Evolutionary conservation across 2,888 invertebrate genomes (phyloP).

Genomic region (Lissonota sp.): DNA sequence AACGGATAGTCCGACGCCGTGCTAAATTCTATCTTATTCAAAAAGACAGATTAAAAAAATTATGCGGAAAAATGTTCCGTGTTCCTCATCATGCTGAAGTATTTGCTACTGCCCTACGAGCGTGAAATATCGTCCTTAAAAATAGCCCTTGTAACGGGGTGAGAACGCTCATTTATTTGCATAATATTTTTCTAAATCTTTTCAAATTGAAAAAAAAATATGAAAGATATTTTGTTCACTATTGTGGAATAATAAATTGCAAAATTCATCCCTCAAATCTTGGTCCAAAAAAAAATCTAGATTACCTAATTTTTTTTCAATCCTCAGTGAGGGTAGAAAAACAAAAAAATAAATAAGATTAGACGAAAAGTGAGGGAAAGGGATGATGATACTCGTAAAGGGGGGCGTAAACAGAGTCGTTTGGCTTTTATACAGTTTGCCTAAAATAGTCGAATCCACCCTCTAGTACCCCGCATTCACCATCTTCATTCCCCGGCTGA

Average conservation of each 20-base stretch:
- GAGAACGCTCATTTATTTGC: not conserved
- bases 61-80: not conserved
- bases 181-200: not conserved
- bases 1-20: no score
- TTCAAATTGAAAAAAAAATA: no score
- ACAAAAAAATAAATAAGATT: slow-evolving; percentile 18
- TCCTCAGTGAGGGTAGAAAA: not conserved
- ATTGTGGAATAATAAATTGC: no score
- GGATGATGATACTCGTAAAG: not conserved
- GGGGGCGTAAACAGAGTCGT: slow-evolving; percentile 55
- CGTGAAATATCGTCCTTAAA: no score
- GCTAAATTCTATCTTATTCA: no score
- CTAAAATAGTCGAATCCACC: slow-evolving; percentile 40
- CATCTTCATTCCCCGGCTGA: slow-evolving; percentile 17
- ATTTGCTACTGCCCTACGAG: no score
- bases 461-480: slow-evolving; percentile 11
- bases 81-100: no score
- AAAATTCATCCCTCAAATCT: no score
- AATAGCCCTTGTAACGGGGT: no score
- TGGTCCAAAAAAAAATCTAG: no score
- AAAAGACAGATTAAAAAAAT: not conserved
- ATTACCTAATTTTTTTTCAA: no score
- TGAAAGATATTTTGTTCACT: no score
- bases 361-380: not conserved
- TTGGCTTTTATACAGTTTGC: slow-evolving; percentile 22